Evolutionary conservation across 2,888 invertebrate genomes (phyloP), one percentile per base, ranked within the genome.

Genomic region (Clanis bilineata): DNA sequence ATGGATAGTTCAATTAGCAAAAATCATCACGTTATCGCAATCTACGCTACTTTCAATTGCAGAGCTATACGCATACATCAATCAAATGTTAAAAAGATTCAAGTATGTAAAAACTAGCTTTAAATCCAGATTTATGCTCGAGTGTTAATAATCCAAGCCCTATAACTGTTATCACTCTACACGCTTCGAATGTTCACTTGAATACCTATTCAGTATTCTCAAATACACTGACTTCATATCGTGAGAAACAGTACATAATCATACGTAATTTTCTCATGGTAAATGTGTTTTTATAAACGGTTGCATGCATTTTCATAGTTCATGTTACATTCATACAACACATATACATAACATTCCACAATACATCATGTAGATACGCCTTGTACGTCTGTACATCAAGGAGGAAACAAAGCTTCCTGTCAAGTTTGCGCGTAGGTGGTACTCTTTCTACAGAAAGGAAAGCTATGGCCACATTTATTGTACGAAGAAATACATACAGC

Each of bases 391-490:
- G 28, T 28, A 43, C 21, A 57, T 18, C 25, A 25, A 56, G 72
- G 72, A 78, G 76, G 78, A 79, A 79, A 73, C 43, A 43, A 28
- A 28, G 76, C 79, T 83, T 85, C 82, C 84, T 77, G 82, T 76
- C 78, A 68, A 67, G 74, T 82, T 77, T 80, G 76, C 71, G 80
- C 75, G 88, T 87, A 77, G 88, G 87, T 77, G 82, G 72, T 69
- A 71, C 73, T 78, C 77, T 79, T 71, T 68, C 70, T 76, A 79
- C 65, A 4, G 10, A 44, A 44, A 41, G 18, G 18, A 21, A 41
- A 41, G 41, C 41, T 39, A 39, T 75, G 71, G 66, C 68, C 73
- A 71, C 76, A 41, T 39, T 25, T 15, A 56, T 28, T 21, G 10
- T 47, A 23, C 9, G 5, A 25, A 25, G n/a, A 47, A 47, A 12